phyloP scores from a whole-genome alignment of 1,140 invertebrate species.

The Riptortus pedestris region DNA sequence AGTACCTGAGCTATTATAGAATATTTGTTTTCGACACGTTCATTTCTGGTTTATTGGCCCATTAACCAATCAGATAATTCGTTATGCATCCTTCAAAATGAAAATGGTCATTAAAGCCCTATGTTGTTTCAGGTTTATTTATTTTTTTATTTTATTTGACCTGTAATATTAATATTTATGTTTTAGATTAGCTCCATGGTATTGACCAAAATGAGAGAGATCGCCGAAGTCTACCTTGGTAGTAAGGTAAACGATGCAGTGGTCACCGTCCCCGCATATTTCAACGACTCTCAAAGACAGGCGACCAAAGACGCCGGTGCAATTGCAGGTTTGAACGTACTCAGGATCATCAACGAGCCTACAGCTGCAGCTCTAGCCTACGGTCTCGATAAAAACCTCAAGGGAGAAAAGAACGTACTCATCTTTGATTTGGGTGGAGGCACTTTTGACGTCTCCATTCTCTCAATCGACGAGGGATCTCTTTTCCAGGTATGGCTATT shows the following conservation, averaged over 20 bases:
- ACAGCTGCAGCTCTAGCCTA: constrained; percentile 76
- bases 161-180: too few relatives aligned
- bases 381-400: constrained; percentile 69
- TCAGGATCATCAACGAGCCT: constrained; percentile 72
- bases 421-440: constrained; percentile 67
- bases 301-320: constrained; percentile 80
- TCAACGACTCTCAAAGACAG: constrained; percentile 80
- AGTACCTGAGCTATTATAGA: too few relatives aligned
- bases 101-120: too few relatives aligned
- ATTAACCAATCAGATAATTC: too few relatives aligned
- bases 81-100: too few relatives aligned
- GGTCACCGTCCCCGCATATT: constrained; percentile 44
- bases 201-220: constrained; percentile 50
- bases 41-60: too few relatives aligned
- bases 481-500: constrained; percentile 35
- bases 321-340: constrained; percentile 55
- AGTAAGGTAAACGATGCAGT: constrained; percentile 39
- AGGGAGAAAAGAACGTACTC: constrained; percentile 62
- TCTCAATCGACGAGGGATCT: constrained; percentile 78
- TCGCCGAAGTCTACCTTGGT: constrained; percentile 41
- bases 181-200: constrained; percentile 54
- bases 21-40: too few relatives aligned
- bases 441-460: constrained; percentile 76
- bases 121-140: too few relatives aligned
- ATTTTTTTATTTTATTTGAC: too few relatives aligned